Conservation (phyloP, 2,888 invertebrate genomes). For the Brachyptera putata region DNA sequence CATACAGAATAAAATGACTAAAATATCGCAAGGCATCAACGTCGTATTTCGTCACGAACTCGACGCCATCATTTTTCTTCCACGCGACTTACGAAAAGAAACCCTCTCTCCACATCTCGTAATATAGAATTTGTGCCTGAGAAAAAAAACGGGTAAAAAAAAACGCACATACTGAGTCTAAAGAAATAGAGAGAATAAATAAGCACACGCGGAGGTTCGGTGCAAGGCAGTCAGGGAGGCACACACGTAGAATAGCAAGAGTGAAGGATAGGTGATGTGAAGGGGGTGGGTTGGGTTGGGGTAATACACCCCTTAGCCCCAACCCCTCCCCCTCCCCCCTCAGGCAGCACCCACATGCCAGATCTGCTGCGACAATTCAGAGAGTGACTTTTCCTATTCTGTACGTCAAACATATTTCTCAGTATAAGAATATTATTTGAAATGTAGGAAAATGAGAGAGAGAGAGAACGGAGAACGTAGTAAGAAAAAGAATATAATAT, state of each 20-base stretch:
- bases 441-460: neutral
- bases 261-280: conserved; percentile 6
- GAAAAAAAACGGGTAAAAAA: too few species aligned
- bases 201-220: neutral
- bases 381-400: conserved; percentile 25
- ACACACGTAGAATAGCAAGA: neutral
- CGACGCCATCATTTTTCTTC: neutral
- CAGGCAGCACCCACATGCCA: neutral
- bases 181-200: conserved; percentile 1
- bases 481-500: neutral
- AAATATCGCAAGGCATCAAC: too few species aligned
- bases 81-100: neutral
- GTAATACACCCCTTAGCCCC: neutral
- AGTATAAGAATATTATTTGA: conserved; percentile 13
- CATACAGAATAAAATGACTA: too few species aligned
- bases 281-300: neutral
- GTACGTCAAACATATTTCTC: conserved; percentile 29
- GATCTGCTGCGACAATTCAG: conserved; percentile 22
- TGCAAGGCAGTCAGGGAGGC: neutral
- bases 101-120: neutral
- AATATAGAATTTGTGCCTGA: conserved; percentile 1
- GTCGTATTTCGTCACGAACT: too few species aligned
- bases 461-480: neutral
- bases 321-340: neutral
- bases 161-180: neutral